Evolutionary conservation across 2,888 invertebrate species (phyloP).

Genomic region (Apamea monoglypha): DNA sequence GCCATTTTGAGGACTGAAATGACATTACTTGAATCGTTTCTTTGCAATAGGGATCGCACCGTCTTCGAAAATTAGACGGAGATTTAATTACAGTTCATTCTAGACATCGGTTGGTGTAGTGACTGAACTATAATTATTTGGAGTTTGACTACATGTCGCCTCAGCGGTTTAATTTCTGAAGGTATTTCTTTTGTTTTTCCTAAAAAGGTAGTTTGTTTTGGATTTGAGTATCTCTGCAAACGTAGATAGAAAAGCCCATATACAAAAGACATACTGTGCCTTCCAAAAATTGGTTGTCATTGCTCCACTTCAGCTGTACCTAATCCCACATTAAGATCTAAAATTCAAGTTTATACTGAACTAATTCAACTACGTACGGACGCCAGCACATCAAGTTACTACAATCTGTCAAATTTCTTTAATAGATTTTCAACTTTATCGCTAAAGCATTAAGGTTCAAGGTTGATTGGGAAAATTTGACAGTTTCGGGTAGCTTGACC

Average conservation of each 20-base stretch:
- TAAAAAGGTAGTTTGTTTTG: not conserved
- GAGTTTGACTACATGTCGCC: too few species aligned
- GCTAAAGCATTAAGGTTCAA: too few species aligned
- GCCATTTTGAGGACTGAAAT: conserved; percentile 28
- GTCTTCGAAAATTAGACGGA: not conserved
- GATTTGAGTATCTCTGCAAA: not conserved
- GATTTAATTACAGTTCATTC: not conserved
- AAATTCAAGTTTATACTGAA: not conserved
- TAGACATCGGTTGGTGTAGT: not conserved
- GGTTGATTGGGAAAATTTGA: too few species aligned
- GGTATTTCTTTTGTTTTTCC: not conserved
- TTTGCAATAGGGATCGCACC: too few species aligned
- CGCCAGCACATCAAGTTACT: too few species aligned
- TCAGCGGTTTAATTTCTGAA: not conserved
- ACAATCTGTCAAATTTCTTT: too few species aligned
- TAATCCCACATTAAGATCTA: not conserved
- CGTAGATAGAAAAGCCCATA: not conserved
- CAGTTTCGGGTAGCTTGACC: too few species aligned
- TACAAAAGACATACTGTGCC: not conserved
- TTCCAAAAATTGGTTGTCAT: too few species aligned
- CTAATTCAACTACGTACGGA: not conserved
- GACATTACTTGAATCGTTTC: conserved; percentile 2
- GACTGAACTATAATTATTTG: not conserved
- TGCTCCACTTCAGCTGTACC: not conserved
- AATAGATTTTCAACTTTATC: too few species aligned